These are phyloP conservation scores for Stichopus chloronotus DNA, from an alignment of 35 echinoderm and acorn worm genomes.

Conservation along the genomic window DNA sequence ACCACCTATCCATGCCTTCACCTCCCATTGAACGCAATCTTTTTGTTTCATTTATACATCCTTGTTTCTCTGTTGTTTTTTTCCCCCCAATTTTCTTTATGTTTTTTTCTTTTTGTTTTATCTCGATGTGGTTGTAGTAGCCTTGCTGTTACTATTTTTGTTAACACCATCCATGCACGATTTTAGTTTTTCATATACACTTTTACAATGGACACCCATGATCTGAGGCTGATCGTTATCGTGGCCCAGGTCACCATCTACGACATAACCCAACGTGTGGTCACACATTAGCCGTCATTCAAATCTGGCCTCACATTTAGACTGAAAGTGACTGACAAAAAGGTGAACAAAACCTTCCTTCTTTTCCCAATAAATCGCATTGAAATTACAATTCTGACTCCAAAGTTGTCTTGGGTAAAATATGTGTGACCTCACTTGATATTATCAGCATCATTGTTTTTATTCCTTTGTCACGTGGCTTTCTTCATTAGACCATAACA, in stretches of 20 bases:
- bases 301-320: too few relatives aligned
- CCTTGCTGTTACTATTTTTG: not conserved
- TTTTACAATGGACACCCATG: too few relatives aligned
- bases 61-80: not conserved
- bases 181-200: too few relatives aligned
- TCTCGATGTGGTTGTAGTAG: not conserved
- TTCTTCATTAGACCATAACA: constrained; percentile 16
- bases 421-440: not conserved
- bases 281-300: not conserved
- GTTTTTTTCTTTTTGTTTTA: not conserved
- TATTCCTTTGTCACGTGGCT: not conserved
- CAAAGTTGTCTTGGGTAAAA: too few relatives aligned
- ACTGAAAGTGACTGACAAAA: too few relatives aligned
- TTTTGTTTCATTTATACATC: constrained; percentile 46
- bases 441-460: not conserved
- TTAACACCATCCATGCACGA: not conserved
- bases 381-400: too few relatives aligned
- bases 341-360: not conserved
- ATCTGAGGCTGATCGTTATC: not conserved
- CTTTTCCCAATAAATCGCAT: not conserved
- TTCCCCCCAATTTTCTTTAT: constrained; percentile 1
- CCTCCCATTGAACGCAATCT: constrained; percentile 51
- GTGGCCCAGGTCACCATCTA: not conserved
- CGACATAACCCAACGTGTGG: not conserved
- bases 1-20: constrained; percentile 27